These are phyloP conservation scores for Xanthorhoe spadicearia DNA, from an alignment of 2,888 invertebrate species.

Conservation along the genomic window DNA sequence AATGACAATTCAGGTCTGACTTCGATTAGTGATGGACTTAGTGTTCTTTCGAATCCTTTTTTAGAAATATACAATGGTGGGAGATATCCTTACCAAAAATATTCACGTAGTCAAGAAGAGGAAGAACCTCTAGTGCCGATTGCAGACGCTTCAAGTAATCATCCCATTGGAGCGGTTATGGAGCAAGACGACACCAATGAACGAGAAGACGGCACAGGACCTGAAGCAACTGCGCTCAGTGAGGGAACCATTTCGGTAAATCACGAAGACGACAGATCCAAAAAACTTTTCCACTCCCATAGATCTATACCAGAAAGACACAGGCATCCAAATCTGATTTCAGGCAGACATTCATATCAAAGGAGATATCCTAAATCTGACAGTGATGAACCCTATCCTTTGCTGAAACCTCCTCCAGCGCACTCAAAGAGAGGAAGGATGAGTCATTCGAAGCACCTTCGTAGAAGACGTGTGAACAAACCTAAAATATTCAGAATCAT, in stretches of 20 bases:
- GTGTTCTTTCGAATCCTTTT: constrained; percentile 63
- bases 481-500: constrained; percentile 64
- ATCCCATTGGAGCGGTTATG: constrained; percentile 79
- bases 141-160: constrained; percentile 71
- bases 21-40: constrained; percentile 59
- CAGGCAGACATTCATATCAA: constrained; percentile 61
- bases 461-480: constrained; percentile 65
- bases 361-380: constrained; percentile 70
- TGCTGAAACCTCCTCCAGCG: constrained; percentile 76
- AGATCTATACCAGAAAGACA: constrained; percentile 59
- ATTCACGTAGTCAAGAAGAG: constrained; percentile 80
- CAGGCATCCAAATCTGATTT: constrained; percentile 62
- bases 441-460: constrained; percentile 57
- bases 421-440: constrained; percentile 57
- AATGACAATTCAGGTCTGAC: constrained; percentile 65
- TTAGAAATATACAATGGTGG: constrained; percentile 68
- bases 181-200: constrained; percentile 72
- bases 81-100: constrained; percentile 74
- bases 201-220: constrained; percentile 56
- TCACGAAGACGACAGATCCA: constrained; percentile 62
- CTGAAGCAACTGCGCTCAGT: constrained; percentile 61
- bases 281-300: constrained; percentile 54
- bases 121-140: constrained; percentile 75
- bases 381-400: constrained; percentile 71
- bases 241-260: constrained; percentile 56